Evolutionary conservation across 2,888 invertebrate species (phyloP).

Genomic region (Parthenolecanium corni): DNA sequence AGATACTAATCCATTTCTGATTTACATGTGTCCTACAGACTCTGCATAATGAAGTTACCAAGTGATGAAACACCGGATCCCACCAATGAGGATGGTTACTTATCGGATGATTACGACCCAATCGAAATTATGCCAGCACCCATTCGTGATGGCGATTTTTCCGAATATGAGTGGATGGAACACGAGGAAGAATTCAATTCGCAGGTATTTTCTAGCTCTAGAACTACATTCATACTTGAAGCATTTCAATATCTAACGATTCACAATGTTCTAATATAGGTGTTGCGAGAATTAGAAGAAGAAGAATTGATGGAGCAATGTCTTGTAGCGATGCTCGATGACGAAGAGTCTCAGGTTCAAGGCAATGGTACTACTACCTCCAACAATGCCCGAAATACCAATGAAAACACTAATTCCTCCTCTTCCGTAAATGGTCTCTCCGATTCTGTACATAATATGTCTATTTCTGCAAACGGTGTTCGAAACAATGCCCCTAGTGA

Average conservation of each 20-base stretch:
- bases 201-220: conserved; percentile 49
- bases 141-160: conserved; percentile 59
- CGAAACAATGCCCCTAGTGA: conserved; percentile 16
- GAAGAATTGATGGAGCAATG: conserved; percentile 81
- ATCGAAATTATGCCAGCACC: conserved; percentile 31
- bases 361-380: conserved; percentile 19
- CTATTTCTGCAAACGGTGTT: conserved; percentile 22
- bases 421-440: conserved; percentile 13
- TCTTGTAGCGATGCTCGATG: conserved; percentile 70
- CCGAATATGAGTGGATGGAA: conserved; percentile 91
- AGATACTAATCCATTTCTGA: too few species aligned
- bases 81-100: conserved; percentile 12
- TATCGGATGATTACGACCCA: conserved; percentile 19
- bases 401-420: not conserved
- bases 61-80: conserved; percentile 13
- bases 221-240: not conserved
- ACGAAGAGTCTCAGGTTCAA: conserved; percentile 36
- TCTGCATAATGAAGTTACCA: conserved; percentile 12
- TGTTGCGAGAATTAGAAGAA: conserved; percentile 72
- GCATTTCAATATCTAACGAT: too few species aligned
- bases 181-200: conserved; percentile 86
- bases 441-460: conserved; percentile 21
- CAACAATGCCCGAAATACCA: conserved; percentile 18
- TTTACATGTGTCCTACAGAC: too few species aligned
- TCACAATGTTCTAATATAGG: conserved; percentile 43